Evolutionary conservation across 1,140 invertebrate genomes (phyloP).

Genomic region (Rhagoletis zephyria): DNA sequence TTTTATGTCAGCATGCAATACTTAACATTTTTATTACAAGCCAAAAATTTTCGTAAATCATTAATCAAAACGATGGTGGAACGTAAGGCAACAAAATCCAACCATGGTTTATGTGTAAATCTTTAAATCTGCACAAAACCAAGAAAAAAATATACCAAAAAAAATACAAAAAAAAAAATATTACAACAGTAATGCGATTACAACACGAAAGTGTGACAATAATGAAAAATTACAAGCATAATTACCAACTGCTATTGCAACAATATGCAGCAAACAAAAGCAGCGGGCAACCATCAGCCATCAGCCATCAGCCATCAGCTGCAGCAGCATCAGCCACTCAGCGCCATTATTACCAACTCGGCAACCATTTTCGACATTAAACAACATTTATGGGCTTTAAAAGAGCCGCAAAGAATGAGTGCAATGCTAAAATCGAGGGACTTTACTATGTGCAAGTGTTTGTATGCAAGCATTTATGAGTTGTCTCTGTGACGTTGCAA

Average conservation of each 20-base stretch:
- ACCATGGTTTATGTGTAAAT: neutral
- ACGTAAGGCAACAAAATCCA: neutral
- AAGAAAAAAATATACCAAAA: neutral
- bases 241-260: constrained; percentile 20
- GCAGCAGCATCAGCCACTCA: neutral
- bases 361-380: constrained; percentile 11
- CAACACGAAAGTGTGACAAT: constrained; percentile 48
- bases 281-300: neutral
- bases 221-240: constrained; percentile 47
- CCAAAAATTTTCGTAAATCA: constrained; percentile 18
- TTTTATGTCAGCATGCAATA: neutral
- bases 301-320: neutral
- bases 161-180: neutral
- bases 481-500: neutral
- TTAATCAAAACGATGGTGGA: constrained; percentile 23
- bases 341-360: neutral
- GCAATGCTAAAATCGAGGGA: neutral
- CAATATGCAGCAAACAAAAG: neutral
- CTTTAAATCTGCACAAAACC: neutral
- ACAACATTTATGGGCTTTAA: constrained; percentile 9
- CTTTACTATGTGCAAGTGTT: constrained; percentile 8
- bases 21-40: constrained; percentile 24
- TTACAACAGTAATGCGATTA: constrained; percentile 27
- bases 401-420: neutral
- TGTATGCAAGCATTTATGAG: neutral